Conservation (phyloP, 37 sponge, comb jelly and placozoan genomes). For the Amphimedon queenslandica region DNA sequence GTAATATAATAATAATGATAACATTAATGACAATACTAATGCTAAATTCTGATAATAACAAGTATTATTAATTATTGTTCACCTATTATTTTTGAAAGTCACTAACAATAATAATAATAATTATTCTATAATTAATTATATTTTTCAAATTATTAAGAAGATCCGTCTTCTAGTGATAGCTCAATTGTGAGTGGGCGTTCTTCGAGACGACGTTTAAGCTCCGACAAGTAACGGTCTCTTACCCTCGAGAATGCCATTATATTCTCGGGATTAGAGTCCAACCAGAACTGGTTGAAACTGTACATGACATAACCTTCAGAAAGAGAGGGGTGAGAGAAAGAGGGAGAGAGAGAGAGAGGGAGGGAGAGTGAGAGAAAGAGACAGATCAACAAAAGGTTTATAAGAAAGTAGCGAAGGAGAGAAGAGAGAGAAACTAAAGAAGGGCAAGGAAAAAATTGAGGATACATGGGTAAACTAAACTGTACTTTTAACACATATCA, state of each 20-base stretch:
- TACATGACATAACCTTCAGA: neutral
- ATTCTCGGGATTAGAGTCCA: constrained; percentile 62
- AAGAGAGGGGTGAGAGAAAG: neutral
- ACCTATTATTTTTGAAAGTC: no score
- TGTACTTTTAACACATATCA: no score
- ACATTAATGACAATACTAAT: neutral
- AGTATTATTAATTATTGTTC: no score
- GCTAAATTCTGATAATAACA: no score
- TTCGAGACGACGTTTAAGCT: neutral
- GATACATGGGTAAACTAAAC: no score
- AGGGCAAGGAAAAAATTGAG: no score
- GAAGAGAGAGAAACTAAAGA: no score
- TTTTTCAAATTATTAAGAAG: no score
- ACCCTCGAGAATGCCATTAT: constrained; percentile 74
- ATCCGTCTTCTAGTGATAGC: no score
- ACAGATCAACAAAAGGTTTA: neutral
- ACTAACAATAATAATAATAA: neutral
- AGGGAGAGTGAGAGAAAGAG: neutral
- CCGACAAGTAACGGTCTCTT: constrained; percentile 30
- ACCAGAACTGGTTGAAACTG: constrained; percentile 84
- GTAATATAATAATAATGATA: neutral
- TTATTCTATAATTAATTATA: neutral
- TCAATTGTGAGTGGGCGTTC: no score
- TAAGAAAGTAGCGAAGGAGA: neutral
- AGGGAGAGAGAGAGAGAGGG: neutral